phyloP scores from a whole-genome alignment of 2,113 vertebrate species.

The Cnemophilus loriae region DNA sequence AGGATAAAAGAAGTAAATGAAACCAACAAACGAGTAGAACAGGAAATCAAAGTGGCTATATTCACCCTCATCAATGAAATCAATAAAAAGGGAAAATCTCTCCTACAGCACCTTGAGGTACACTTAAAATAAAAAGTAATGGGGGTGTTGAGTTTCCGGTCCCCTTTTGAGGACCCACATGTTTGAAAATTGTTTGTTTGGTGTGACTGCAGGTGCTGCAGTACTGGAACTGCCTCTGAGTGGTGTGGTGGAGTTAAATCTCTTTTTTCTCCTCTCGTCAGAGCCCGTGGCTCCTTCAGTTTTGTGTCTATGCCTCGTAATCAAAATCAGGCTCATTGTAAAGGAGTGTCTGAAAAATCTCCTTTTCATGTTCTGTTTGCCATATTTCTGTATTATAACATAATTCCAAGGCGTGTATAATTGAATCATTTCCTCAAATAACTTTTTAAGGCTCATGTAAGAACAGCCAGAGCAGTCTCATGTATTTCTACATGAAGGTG shows the following conservation, averaged over 20 bases:
- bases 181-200: background rate
- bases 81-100: conserved; percentile 98
- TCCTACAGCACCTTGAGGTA: conserved; percentile 98
- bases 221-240: background rate
- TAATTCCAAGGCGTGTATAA: background rate
- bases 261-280: background rate
- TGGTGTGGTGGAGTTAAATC: background rate
- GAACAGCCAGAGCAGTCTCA: background rate
- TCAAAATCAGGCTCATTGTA: background rate
- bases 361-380: background rate
- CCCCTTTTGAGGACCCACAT: rapidly evolving
- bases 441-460: background rate
- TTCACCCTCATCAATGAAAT: conserved; percentile 99
- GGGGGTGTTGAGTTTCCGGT: background rate
- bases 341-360: background rate
- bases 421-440: background rate
- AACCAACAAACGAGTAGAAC: conserved; percentile 95
- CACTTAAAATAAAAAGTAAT: conserved; percentile 29
- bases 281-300: background rate
- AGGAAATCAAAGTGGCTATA: conserved; percentile 98
- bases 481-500: background rate
- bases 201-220: background rate
- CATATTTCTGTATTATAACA: background rate
- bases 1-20: conserved; percentile 98
- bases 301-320: rapidly evolving